Base-by-base conservation (phyloP, 2,888 invertebrate species). In the Clostera curtula region DNA sequence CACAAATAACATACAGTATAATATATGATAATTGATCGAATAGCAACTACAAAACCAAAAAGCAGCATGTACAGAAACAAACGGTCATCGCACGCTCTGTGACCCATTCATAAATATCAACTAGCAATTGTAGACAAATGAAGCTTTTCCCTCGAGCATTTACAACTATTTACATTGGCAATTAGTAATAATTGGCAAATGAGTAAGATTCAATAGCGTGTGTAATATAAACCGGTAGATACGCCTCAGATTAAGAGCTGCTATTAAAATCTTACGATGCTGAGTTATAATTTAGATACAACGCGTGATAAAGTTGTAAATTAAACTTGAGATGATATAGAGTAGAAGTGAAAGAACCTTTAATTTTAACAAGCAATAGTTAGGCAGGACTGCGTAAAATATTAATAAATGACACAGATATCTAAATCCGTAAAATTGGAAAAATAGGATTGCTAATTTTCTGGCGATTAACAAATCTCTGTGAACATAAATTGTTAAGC, bases 341-440 rank as follows among this genome's bases (percentile, higher is more conserved):
- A 57, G 40, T 30, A 43, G 34, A 46, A 54, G 49, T 56, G 56
- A 56, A 63, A 64, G 53, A 50, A 55, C 55, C 58, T 65, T 52
- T 63, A 61, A 67, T 65, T 71, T 70, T 63, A 66, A 67, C 69
- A 64, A 57, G 48, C 46, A 47, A 54, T 47, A 62, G 67, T 61
- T 63, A 60, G 54, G 60, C 60, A 56, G n/a, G n/a, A n/a, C 8
- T 5, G 4, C 3, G 10, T 5, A 65, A 67, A 69, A 67, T 66
- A 65, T 76, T 71, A 64, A 76, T 73, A 74, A 72, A 73, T 55
- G 74, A 76, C 72, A 44, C 34, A 36, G 32, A n/a, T n/a, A n/a
- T n/a, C n/a, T n/a, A n/a, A n/a, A n/a, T n/a, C n/a, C n/a, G n/a
- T n/a, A n/a, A n/a, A n/a, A n/a, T n/a, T n/a, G n/a, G n/a, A n/a